phyloP scores from a whole-genome alignment of 92 coral and sea anemone species.

The Palythoa caribaeorum region DNA sequence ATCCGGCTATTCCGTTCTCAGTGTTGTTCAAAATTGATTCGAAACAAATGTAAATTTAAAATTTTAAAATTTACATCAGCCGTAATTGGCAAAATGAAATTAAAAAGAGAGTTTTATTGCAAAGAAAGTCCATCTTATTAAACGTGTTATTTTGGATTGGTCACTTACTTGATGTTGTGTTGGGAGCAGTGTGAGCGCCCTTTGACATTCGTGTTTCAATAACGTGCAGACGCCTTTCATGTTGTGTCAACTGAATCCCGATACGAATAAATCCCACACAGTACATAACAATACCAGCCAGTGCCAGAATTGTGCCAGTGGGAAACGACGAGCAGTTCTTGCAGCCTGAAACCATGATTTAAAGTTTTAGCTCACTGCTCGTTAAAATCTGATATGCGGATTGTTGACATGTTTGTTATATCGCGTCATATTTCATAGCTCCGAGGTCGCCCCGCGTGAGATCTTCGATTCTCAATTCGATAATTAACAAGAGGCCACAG shows the following conservation, averaged over 20 bases:
- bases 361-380: background rate
- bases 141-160: background rate
- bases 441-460: background rate
- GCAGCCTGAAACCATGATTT: slow-evolving; percentile 14
- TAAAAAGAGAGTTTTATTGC: no score
- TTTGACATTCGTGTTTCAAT: slow-evolving; percentile 16
- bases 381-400: background rate
- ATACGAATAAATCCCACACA: slow-evolving; percentile 41
- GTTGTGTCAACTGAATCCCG: slow-evolving; percentile 25
- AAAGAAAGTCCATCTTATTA: no score
- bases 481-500: no score
- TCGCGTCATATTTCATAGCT: background rate
- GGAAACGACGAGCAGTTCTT: slow-evolving; percentile 37
- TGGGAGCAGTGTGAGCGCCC: background rate
- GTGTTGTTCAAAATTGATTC: no score
- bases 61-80: no score
- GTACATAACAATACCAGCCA: slow-evolving; percentile 30
- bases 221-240: slow-evolving; percentile 4
- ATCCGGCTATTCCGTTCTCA: no score
- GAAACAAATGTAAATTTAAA: no score
- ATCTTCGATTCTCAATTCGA: no score
- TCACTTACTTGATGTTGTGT: background rate
- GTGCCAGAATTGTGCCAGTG: slow-evolving; percentile 33
- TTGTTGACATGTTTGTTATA: background rate
- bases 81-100: no score